Base-by-base conservation (phyloP, 2,888 invertebrate genomes). In the Anoncus sp. region DNA sequence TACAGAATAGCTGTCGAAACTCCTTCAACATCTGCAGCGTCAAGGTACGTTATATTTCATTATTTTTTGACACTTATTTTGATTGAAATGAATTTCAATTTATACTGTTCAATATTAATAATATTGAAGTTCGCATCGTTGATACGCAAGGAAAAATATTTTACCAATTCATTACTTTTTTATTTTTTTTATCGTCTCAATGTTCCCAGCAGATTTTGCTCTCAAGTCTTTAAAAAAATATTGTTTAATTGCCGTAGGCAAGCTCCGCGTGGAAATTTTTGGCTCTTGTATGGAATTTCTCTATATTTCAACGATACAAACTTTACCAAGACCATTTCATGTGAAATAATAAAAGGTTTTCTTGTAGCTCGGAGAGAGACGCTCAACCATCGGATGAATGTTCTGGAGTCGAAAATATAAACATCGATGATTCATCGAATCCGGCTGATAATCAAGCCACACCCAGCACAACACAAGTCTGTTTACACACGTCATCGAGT, bases 21-120 rank as follows among this genome's bases (percentile, higher is more conserved):
- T 75, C 51, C 43, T 60, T 69, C 75, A 53, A 45, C 45, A 69
- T 67, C 75, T 45, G 40, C 16, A 70, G 62, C 53, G 38, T 40
- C 69, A 62, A 62, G 75, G 74, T 49, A 31, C 57, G 74, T 40
- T 67, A 49, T 49, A 67, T 40, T 69, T 66, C 35, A 72, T 45
- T 49, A 53, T 70, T 63, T 60, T 62, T 45, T 59, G 18, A 18
- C n/a, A 59, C 10, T 70, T 70, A 45, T 47, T 45, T 35, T 45
- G 12, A 35, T 59, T 59, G 10, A 35, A 31, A 14, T 59, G 53
- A n/a, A 57, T 22, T 69, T 70, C 16, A 6, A 55, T 45, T 59
- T 53, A 59, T 45, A 70, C 10, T 59, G 27, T 59, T 70, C 7
- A n/a, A 53, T 31, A 53, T 31, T 53, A n/a, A 53, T 24, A 53